phyloP scores from a whole-genome alignment of 2,113 vertebrate species.

The Scatophagus argus region DNA sequence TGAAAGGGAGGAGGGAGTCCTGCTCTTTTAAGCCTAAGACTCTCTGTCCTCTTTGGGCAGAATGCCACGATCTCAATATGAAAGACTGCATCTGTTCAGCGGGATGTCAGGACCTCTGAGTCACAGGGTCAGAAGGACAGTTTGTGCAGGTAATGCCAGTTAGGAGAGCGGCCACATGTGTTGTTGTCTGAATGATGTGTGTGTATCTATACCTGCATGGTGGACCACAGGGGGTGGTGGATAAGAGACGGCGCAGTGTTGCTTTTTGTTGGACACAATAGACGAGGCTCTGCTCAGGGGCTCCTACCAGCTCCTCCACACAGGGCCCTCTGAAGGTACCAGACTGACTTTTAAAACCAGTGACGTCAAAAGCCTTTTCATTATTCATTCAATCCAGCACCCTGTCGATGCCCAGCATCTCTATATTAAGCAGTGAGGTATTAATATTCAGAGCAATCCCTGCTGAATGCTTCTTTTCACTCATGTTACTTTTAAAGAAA shows the following conservation, averaged over 20 bases:
- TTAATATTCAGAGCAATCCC: constrained; percentile 77
- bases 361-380: constrained; percentile 76
- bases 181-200: constrained; percentile 5
- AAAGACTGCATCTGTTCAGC: constrained; percentile 33
- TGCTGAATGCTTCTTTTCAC: constrained; percentile 56
- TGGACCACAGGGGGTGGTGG: constrained; percentile 1
- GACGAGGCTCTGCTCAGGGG: constrained; percentile 15
- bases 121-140: constrained; percentile 28
- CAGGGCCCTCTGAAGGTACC: constrained; percentile 38
- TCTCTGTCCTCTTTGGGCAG: constrained; percentile 29
- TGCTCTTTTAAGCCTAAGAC: constrained; percentile 8
- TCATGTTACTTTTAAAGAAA: constrained; percentile 43
- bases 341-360: constrained; percentile 65
- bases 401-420: constrained; percentile 61
- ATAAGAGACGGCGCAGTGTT: constrained; percentile 24
- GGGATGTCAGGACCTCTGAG: constrained; percentile 19
- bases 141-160: constrained; percentile 19
- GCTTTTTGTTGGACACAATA: constrained; percentile 35
- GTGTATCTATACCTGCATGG: constrained; percentile 25
- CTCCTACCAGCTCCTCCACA: constrained; percentile 10
- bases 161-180: background rate
- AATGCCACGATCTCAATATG: constrained; percentile 54
- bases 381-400: constrained; percentile 77
- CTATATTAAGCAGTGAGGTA: constrained; percentile 53
- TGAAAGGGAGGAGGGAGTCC: constrained; percentile 1